Evolutionary conservation across 2,797 vertebrate species (phyloP), one percentile per base, ranked within the genome.

Genomic region (Hyperoplus immaculatus): DNA sequence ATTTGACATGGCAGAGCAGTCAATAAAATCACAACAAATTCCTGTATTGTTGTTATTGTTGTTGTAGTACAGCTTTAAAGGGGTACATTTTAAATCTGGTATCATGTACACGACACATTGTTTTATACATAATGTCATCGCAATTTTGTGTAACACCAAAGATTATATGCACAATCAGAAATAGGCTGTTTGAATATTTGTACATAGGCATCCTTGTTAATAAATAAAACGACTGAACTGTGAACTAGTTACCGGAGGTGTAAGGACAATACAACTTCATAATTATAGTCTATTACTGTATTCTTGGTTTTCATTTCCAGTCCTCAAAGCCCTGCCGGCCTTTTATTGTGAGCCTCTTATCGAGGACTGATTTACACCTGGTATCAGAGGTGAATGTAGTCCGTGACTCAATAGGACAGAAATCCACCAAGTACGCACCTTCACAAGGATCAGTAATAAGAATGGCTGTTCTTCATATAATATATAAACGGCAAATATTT

Each of bases 281-380:
- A 73, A 68, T 80, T 77, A 50, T 29, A 64, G 46, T 71, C 80
- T 82, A 68, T 73, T 79, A 73, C 66, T 58, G 43, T 73, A 41
- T 21, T 61, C 58, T 49, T 51, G 59, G 57, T 59, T 68, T 45
- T 72, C 49, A 56, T 29, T 74, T 59, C 72, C 43, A 59, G 65
- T 79, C 73, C 66, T 64, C 61, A 67, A 75, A 64, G 74, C 43
- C 47, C 51, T 50, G 56, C 71, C 76, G 77, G 49, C 53, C 51
- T 79, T 58, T 72, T 73, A 73, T 77, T 69, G 73, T 77, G 45
- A 76, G 59, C 53, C 41, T 77, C 71, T 79, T 82, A 78, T 73
- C 65, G 67, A 69, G 67, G 72, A 72, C 49, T 57, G 69, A 69
- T 77, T 80, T 63, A 63, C 77, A 77, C 72, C 69, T 77, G 72